Evolutionary conservation across 2,113 vertebrate genomes (phyloP).

Genomic region (Nymphicus hollandicus): DNA sequence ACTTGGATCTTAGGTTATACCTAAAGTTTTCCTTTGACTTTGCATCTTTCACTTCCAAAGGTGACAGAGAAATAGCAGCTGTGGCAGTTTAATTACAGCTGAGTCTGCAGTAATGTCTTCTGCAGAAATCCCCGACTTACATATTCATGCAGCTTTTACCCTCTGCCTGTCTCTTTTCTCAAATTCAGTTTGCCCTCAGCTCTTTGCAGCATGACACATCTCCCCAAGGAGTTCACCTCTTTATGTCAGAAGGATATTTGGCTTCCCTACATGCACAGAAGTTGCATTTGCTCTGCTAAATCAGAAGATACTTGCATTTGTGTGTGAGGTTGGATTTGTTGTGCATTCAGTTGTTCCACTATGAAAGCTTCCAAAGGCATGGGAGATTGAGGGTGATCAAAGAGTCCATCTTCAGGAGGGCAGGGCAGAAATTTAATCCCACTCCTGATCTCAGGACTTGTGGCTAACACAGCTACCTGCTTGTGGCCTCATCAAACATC

Average conservation of each 20-base stretch:
- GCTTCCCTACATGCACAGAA: background rate
- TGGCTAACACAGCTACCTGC: background rate
- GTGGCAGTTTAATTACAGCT: background rate
- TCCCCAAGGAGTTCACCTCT: background rate
- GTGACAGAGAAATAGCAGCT: conserved; percentile 4
- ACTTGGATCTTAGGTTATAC: background rate
- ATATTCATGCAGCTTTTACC: conserved; percentile 11
- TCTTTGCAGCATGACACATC: background rate
- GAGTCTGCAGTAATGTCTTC: background rate
- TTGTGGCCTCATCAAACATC: background rate
- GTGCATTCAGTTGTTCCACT: background rate
- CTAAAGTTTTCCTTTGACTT: background rate
- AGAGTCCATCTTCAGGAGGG: background rate
- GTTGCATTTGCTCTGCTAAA: background rate
- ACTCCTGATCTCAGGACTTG: background rate
- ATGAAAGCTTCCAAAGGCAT: background rate
- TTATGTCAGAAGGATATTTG: background rate
- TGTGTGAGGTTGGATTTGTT: background rate
- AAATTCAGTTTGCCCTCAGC: background rate
- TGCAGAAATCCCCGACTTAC: background rate
- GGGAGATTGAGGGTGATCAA: background rate
- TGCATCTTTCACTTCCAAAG: background rate
- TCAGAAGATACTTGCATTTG: background rate
- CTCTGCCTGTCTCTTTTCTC: background rate
- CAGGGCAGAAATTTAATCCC: background rate